Percentiles rank a stretch among this genome's conserved stretches.
These are phyloP conservation scores for Phaetusa simplex DNA, from an alignment of 2,113 vertebrate species.

Conservation along the genomic window DNA sequence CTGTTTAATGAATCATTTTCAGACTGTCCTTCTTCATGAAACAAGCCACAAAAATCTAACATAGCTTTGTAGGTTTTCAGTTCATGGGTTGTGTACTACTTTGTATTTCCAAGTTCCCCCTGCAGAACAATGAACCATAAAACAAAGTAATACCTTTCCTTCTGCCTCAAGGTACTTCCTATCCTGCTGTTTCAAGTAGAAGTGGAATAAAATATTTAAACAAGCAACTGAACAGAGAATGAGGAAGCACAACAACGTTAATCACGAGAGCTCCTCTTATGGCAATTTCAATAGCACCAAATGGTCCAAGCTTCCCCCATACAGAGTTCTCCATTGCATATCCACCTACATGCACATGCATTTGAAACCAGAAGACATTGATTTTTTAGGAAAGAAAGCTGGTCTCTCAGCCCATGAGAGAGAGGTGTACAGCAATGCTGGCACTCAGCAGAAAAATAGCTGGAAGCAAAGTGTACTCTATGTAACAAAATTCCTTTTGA, in stretches of 20 bases:
- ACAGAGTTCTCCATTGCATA: not conserved
- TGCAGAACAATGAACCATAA: conserved; percentile 25
- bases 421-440: not conserved
- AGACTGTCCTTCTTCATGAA: not conserved
- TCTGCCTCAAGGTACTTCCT: conserved; percentile 14
- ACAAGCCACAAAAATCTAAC: not conserved
- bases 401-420: not conserved
- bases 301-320: not conserved
- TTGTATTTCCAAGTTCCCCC: not conserved
- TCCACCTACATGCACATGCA: not conserved
- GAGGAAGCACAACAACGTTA: not conserved
- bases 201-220: conserved; percentile 46
- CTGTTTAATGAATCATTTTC: not conserved
- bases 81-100: not conserved
- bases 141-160: conserved; percentile 25
- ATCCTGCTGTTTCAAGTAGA: not conserved
- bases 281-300: not conserved
- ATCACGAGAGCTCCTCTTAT: not conserved
- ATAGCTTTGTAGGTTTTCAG: not conserved
- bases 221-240: not conserved
- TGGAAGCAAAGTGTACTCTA: not conserved
- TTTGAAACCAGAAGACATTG: not conserved
- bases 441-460: not conserved
- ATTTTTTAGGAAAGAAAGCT: not conserved
- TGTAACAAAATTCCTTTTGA: not conserved